phyloP scores from a whole-genome alignment of 1,140 invertebrate species.

The Caligus rogercresseyi region DNA sequence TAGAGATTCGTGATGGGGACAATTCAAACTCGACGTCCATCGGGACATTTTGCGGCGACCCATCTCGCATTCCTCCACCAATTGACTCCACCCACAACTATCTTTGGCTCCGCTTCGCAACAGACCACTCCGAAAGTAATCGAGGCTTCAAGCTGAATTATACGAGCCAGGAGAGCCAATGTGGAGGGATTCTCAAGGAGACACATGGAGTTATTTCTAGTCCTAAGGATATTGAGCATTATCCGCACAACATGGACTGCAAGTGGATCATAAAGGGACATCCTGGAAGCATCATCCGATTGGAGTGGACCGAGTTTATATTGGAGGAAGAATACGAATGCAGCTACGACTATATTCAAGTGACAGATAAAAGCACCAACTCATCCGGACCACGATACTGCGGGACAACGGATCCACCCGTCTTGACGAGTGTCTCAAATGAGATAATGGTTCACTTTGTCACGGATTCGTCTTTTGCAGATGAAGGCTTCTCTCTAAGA shows the following conservation, averaged over 20 bases:
- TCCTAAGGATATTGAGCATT: conserved; percentile 35
- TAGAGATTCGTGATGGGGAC: conserved; percentile 48
- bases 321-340: conserved; percentile 46
- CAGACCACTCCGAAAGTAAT: conserved; percentile 39
- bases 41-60: conserved; percentile 45
- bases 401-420: neutral
- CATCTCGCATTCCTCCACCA: conserved; percentile 32
- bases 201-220: conserved; percentile 30
- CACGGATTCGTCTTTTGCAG: neutral
- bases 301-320: conserved; percentile 51
- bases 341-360: conserved; percentile 47
- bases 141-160: conserved; percentile 54
- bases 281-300: conserved; percentile 44
- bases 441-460: neutral
- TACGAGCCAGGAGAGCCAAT: conserved; percentile 38
- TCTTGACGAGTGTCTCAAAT: neutral
- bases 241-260: conserved; percentile 45
- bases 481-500: conserved; percentile 45
- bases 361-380: conserved; percentile 49
- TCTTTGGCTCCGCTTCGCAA: conserved; percentile 46
- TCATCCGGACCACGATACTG: conserved; percentile 26
- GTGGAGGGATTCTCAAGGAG: conserved; percentile 35
- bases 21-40: conserved; percentile 44
- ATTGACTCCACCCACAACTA: conserved; percentile 51
- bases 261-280: conserved; percentile 59